phyloP scores from a whole-genome alignment of 2,113 vertebrate genomes.

The Choloepus hoffmanni region DNA sequence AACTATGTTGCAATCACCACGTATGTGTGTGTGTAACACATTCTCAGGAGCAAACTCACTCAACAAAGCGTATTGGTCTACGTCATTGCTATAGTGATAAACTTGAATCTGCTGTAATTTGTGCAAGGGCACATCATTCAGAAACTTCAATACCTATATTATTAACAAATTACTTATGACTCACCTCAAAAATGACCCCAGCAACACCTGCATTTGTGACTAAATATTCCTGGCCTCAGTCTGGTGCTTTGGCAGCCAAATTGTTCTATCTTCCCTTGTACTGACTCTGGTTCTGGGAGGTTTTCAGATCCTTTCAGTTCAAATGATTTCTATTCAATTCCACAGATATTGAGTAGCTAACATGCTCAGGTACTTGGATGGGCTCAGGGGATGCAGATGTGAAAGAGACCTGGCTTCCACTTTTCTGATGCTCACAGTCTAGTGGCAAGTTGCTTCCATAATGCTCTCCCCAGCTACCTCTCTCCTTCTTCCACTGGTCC shows the following conservation, averaged over 20 bases:
- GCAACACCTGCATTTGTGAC: neutral
- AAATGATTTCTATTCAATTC: slow-evolving; percentile 33
- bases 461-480: neutral
- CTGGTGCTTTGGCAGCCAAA: neutral
- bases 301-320: slow-evolving; percentile 12
- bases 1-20: slow-evolving; percentile 15
- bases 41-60: neutral
- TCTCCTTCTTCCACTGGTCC: neutral
- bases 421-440: neutral
- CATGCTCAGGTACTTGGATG: slow-evolving; percentile 25
- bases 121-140: slow-evolving; percentile 35
- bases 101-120: slow-evolving; percentile 49
- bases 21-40: neutral
- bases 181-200: slow-evolving; percentile 56
- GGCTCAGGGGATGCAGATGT: neutral
- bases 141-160: neutral
- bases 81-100: slow-evolving; percentile 58
- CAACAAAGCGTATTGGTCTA: neutral
- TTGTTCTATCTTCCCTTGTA: slow-evolving; percentile 7
- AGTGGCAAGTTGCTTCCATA: neutral
- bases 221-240: slow-evolving; percentile 37
- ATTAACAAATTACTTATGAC: slow-evolving; percentile 54
- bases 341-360: neutral
- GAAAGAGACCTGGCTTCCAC: neutral
- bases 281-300: slow-evolving; percentile 28